These are phyloP conservation scores for Cyprinus carpio DNA, from an alignment of 2,113 vertebrate genomes.

Conservation along the genomic window DNA sequence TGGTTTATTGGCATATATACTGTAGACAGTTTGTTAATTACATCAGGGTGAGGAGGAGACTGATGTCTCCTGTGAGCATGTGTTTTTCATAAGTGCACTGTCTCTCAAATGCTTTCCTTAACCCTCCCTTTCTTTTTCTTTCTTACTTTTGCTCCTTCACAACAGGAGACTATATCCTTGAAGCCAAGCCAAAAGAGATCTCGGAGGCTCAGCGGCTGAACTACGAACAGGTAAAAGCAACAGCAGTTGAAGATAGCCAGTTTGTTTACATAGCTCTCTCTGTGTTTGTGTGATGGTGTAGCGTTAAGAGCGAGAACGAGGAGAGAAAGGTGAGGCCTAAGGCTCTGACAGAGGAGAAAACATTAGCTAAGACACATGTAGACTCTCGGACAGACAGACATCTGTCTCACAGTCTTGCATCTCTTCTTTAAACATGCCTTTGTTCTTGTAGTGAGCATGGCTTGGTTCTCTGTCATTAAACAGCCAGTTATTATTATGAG, in stretches of 20 bases:
- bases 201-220: slow-evolving; percentile 96
- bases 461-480: slow-evolving; percentile 19
- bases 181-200: slow-evolving; percentile 98
- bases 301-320: background rate
- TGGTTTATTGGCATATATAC: background rate
- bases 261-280: background rate
- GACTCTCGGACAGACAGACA: background rate
- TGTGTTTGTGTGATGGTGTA: slow-evolving; percentile 6
- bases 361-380: slow-evolving; percentile 3
- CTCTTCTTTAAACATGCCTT: background rate
- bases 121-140: slow-evolving; percentile 15
- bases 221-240: slow-evolving; percentile 92
- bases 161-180: slow-evolving; percentile 97
- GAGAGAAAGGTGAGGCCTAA: background rate
- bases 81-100: slow-evolving; percentile 20
- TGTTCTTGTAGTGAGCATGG: background rate
- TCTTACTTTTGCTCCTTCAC: slow-evolving; percentile 25
- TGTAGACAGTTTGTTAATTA: slow-evolving; percentile 17
- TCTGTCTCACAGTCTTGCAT: slow-evolving; percentile 10
- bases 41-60: background rate
- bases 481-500: background rate
- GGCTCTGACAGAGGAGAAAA: slow-evolving; percentile 1
- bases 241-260: background rate
- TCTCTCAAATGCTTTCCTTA: slow-evolving; percentile 30
- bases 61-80: background rate